phyloP scores from a whole-genome alignment of 1,140 invertebrate species.

The Drosophila nigrodunni region DNA sequence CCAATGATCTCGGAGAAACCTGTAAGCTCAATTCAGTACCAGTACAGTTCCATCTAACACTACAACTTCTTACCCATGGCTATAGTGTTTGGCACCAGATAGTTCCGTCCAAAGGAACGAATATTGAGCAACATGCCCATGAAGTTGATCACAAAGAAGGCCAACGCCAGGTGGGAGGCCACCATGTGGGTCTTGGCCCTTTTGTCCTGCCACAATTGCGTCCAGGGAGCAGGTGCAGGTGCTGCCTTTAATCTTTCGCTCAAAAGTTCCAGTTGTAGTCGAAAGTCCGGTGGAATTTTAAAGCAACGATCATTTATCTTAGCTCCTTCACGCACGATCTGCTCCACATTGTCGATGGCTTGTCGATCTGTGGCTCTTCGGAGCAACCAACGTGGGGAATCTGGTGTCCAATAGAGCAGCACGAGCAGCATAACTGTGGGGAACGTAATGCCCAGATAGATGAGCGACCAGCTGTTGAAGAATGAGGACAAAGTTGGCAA shows the following conservation, averaged over 20 bases:
- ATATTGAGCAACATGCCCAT: constrained; percentile 85
- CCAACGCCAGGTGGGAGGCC: constrained; percentile 75
- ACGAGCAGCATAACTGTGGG: constrained; percentile 83
- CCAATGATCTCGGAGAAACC: constrained; percentile 82
- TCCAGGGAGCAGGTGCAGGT: constrained; percentile 67
- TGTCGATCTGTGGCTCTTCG: constrained; percentile 64
- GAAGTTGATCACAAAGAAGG: constrained; percentile 84
- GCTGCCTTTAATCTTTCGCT: constrained; percentile 65
- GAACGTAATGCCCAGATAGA: constrained; percentile 84
- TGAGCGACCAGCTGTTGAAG: constrained; percentile 82
- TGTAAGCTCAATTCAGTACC: neutral
- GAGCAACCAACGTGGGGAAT: constrained; percentile 84
- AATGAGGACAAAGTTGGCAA: constrained; percentile 81
- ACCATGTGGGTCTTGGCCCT: constrained; percentile 76
- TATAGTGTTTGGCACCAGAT: constrained; percentile 83
- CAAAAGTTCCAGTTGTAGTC: constrained; percentile 68
- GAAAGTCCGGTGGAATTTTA: constrained; percentile 78
- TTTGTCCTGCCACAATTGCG: constrained; percentile 74
- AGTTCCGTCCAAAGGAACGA: constrained; percentile 82
- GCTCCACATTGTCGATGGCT: constrained; percentile 67
- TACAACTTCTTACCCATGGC: constrained; percentile 77
- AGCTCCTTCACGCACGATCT: constrained; percentile 77
- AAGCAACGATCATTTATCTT: constrained; percentile 80
- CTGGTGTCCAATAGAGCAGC: constrained; percentile 84
- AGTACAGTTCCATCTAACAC: no score